Evolutionary conservation across 2,113 vertebrate species (phyloP).

Genomic region (Campylorhamphus procurvoides): DNA sequence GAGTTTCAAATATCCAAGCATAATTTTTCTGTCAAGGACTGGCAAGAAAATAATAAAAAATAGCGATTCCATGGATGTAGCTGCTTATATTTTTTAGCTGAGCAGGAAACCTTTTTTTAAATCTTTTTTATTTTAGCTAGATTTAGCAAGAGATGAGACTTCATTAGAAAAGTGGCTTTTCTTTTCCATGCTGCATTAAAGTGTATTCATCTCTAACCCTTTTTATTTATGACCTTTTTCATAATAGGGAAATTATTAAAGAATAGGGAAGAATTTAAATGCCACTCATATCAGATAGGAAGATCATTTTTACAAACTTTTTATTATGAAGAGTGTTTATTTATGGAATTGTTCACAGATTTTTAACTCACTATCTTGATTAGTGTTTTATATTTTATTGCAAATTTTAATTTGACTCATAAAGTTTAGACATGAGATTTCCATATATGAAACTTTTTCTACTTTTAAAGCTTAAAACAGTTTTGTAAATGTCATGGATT

Average conservation of each 20-base stretch:
- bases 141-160: neutral
- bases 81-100: neutral
- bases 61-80: neutral
- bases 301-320: neutral
- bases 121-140: neutral
- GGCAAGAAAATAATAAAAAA: conserved; percentile 14
- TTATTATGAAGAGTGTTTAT: conserved; percentile 20
- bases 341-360: neutral
- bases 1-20: conserved; percentile 43
- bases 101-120: neutral
- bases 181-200: neutral
- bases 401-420: neutral
- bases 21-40: conserved; percentile 51
- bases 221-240: conserved; percentile 23
- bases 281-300: neutral
- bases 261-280: conserved; percentile 3
- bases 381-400: neutral
- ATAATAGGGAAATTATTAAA: neutral
- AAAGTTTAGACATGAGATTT: neutral
- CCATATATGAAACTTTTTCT: neutral
- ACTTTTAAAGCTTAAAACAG: neutral
- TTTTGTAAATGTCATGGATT: neutral
- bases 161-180: conserved; percentile 5
- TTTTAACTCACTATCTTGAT: neutral
- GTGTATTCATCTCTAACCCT: neutral